Conservation (phyloP, 2,797 vertebrate genomes). For the Pseudomugil gertrudae region DNA sequence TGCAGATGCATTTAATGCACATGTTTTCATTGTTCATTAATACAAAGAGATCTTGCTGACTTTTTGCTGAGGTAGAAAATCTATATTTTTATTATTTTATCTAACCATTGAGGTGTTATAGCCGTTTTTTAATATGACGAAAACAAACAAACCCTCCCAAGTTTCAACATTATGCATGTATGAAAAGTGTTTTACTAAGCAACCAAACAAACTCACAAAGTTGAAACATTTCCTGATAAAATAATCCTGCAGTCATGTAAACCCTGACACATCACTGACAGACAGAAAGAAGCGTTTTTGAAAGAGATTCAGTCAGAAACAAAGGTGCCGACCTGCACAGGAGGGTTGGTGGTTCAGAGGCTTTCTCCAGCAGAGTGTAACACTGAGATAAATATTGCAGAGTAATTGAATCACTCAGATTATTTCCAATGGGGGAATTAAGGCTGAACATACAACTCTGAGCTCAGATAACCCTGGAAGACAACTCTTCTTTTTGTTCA, state of each 20-base stretch:
- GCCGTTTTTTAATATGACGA: not conserved
- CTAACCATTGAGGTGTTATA: not conserved
- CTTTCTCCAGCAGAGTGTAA: slow-evolving; percentile 46
- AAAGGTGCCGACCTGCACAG: slow-evolving; percentile 33
- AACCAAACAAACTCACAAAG: slow-evolving; percentile 7
- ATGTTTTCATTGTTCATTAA: not conserved
- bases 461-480: slow-evolving; percentile 21
- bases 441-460: slow-evolving; percentile 42
- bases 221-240: not conserved
- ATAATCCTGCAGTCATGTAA: slow-evolving; percentile 1
- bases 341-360: slow-evolving; percentile 21
- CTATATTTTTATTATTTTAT: not conserved
- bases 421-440: slow-evolving; percentile 69
- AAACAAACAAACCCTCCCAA: slow-evolving; percentile 1
- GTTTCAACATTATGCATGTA: not conserved
- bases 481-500: slow-evolving; percentile 39
- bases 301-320: slow-evolving; percentile 18
- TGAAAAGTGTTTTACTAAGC: not conserved
- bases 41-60: not conserved
- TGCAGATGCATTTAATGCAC: not conserved
- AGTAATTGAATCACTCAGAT: slow-evolving; percentile 77
- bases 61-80: not conserved
- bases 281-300: not conserved
- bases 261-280: slow-evolving; percentile 5
- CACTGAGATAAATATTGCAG: slow-evolving; percentile 71